Conservation (phyloP, 2,113 vertebrate genomes). For the Colinus virginianus region DNA sequence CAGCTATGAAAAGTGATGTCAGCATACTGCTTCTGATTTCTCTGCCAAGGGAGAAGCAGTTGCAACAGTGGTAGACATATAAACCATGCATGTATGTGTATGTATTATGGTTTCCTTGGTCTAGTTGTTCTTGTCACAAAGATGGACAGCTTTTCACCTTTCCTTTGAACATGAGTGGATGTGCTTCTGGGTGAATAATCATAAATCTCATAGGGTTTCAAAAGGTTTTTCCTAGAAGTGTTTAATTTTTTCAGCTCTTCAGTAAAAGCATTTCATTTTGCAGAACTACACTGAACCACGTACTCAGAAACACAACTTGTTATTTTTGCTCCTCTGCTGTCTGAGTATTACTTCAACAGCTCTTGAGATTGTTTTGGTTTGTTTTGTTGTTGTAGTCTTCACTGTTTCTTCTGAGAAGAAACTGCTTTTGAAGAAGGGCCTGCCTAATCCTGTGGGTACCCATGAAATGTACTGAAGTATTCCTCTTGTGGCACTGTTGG, state of each 20-base stretch:
- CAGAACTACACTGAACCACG: not conserved
- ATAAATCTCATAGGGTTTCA: not conserved
- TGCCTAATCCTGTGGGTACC: not conserved
- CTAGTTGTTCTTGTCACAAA: not conserved
- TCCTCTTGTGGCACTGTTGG: not conserved
- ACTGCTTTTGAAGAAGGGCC: not conserved
- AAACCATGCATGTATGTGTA: too few relatives aligned
- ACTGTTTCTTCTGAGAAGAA: not conserved
- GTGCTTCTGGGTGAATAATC: not conserved
- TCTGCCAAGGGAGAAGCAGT: not conserved
- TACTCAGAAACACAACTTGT: not conserved
- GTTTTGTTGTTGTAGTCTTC: not conserved
- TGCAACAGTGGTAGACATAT: not conserved
- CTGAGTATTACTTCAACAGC: not conserved
- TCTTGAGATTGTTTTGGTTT: not conserved
- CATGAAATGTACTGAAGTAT: rapidly evolving
- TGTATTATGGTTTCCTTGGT: not conserved
- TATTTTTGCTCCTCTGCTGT: not conserved
- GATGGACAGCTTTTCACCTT: not conserved
- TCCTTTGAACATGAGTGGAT: not conserved
- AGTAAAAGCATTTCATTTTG: not conserved
- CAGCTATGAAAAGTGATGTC: not conserved
- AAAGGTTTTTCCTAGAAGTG: not conserved
- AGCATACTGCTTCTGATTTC: not conserved
- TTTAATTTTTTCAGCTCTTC: not conserved